Percentiles rank a stretch among this genome's conserved stretches.
phyloP scores from a whole-genome alignment of 2,888 invertebrate species.

The Entomobrya proxima region DNA sequence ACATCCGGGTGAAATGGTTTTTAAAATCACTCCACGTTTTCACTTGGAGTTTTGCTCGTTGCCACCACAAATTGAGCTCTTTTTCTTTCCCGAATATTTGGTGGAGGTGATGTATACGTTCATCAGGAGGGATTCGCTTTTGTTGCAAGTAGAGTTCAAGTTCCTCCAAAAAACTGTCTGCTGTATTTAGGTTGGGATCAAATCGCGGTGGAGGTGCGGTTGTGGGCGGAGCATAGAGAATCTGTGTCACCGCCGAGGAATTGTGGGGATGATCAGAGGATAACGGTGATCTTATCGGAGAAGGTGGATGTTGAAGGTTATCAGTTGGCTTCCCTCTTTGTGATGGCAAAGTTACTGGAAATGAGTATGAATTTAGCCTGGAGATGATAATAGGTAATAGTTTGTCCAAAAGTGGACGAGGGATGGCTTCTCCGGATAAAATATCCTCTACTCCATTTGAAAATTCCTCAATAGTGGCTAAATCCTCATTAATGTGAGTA shows the following conservation, averaged over 20 bases:
- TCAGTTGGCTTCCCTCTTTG: background rate
- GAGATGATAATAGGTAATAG: background rate
- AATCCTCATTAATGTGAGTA: background rate
- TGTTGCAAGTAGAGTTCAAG: background rate
- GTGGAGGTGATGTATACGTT: background rate
- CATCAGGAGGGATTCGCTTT: background rate
- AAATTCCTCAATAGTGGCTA: too few relatives aligned
- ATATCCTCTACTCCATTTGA: too few relatives aligned
- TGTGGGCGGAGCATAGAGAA: background rate
- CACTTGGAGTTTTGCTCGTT: slow-evolving; percentile 14
- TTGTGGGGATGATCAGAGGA: background rate
- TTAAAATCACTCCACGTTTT: slow-evolving; percentile 7
- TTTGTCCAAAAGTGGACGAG: background rate
- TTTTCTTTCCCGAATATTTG: slow-evolving; percentile 36
- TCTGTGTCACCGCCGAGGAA: background rate
- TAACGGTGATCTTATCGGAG: background rate
- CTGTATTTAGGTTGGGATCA: background rate
- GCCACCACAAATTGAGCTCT: slow-evolving; percentile 51
- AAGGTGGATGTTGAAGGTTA: background rate
- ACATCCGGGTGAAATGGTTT: slow-evolving; percentile 29
- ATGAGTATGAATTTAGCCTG: background rate
- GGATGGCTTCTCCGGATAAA: background rate
- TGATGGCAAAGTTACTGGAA: background rate
- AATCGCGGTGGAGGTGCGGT: background rate
- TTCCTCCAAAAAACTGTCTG: slow-evolving; percentile 8